A percentile compares a stretch with the other conserved stretches of the same genome.
These are phyloP conservation scores for Lasioglossum villosulum DNA, from an alignment of 2,888 invertebrate species.

Conservation along the genomic window DNA sequence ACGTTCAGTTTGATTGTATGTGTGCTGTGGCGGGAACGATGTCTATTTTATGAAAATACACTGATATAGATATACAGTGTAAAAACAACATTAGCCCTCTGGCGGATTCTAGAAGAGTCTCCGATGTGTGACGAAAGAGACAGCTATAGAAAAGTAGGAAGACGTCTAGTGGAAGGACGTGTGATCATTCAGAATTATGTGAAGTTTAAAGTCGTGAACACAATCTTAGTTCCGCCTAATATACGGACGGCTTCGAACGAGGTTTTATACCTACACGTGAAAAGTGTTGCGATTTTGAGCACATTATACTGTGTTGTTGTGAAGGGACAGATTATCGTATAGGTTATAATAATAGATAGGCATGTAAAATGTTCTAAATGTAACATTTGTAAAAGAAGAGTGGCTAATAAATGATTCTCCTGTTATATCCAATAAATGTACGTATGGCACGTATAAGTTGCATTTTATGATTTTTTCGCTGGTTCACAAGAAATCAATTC, in stretches of 20 bases:
- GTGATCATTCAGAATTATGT: slow-evolving; percentile 52
- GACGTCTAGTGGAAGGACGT: slow-evolving; percentile 49
- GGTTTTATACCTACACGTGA: slow-evolving; percentile 24
- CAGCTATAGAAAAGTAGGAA: slow-evolving; percentile 49
- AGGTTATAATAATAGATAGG: slow-evolving; percentile 62
- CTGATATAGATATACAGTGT: too few species aligned
- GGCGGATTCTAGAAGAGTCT: slow-evolving; percentile 24
- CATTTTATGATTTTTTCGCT: slow-evolving; percentile 50
- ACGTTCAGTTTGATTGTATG: neutral
- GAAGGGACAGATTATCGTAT: slow-evolving; percentile 51
- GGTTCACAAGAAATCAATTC: slow-evolving; percentile 32
- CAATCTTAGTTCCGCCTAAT: slow-evolving; percentile 44
- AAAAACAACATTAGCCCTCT: slow-evolving; percentile 56
- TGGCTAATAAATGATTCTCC: slow-evolving; percentile 56
- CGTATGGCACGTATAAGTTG: slow-evolving; percentile 58
- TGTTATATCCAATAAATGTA: slow-evolving; percentile 63
- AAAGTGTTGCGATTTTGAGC: slow-evolving; percentile 40
- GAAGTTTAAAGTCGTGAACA: slow-evolving; percentile 55
- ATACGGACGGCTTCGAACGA: slow-evolving; percentile 41
- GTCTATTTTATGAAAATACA: slow-evolving; percentile 32
- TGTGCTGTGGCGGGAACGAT: slow-evolving; percentile 45
- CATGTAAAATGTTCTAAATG: slow-evolving; percentile 59
- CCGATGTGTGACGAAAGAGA: slow-evolving; percentile 41
- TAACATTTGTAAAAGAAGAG: slow-evolving; percentile 64
- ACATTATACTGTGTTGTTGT: slow-evolving; percentile 32